Conservation (phyloP, 92 coral and sea anemone genomes). For the Parazoanthus atlanticus region DNA sequence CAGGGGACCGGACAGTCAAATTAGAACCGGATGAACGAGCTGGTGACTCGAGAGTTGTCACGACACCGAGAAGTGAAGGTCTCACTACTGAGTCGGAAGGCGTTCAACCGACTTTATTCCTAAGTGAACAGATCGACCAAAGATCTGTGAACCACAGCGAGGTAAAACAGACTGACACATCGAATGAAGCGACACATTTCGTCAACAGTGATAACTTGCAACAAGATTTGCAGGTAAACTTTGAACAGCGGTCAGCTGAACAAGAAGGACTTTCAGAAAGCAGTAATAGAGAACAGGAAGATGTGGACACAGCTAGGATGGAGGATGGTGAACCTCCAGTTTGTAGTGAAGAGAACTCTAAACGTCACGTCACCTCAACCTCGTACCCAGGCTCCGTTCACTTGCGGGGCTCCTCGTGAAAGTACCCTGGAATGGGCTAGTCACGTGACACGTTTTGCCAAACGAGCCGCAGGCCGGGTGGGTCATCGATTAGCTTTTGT, state of each 20-base stretch:
- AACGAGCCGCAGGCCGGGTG: too few species aligned
- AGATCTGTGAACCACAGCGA: background rate
- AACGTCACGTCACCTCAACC: background rate
- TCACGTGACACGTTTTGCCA: too few species aligned
- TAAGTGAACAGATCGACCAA: background rate
- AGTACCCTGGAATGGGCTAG: too few species aligned
- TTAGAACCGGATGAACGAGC: background rate
- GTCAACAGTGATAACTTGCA: constrained; percentile 6
- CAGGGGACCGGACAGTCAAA: background rate
- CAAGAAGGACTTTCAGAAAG: constrained; percentile 4
- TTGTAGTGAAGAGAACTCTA: background rate
- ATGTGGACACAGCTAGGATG: background rate
- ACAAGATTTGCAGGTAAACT: constrained; percentile 4
- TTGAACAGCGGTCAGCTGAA: constrained; percentile 9
- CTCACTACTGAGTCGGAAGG: background rate
- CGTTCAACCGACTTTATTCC: background rate
- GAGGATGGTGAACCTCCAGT: background rate
- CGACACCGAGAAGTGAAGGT: background rate
- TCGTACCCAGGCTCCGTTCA: too few species aligned
- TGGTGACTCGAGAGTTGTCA: background rate
- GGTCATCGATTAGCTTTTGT: too few species aligned
- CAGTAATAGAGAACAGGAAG: background rate
- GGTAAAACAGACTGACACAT: background rate
- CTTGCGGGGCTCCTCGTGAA: too few species aligned
- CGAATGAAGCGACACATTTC: background rate